Conservation (phyloP, 2,888 invertebrate genomes). For the Gymnosoma rotundatum region DNA sequence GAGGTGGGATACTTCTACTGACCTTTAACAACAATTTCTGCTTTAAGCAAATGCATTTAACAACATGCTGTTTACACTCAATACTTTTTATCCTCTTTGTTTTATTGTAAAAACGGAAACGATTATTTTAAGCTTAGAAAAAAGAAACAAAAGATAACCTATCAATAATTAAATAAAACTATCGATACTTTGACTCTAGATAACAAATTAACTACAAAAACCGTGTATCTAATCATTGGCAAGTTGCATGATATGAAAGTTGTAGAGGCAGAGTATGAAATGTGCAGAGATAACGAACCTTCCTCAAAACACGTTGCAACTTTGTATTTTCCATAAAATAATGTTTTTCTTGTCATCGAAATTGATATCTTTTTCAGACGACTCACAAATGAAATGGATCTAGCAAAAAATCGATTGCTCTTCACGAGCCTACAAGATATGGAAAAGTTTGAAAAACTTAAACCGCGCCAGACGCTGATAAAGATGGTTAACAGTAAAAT, state of each 20-base stretch:
- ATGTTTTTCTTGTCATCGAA: too few species aligned
- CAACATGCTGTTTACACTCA: background rate
- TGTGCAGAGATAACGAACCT: background rate
- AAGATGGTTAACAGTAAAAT: too few species aligned
- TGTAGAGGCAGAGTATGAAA: background rate
- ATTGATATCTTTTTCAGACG: too few species aligned
- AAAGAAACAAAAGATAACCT: conserved; percentile 55
- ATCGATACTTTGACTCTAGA: conserved; percentile 35
- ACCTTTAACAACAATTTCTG: conserved; percentile 78
- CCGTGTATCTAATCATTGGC: conserved; percentile 26
- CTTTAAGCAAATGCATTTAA: conserved; percentile 71
- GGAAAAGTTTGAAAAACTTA: too few species aligned
- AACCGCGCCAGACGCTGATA: too few species aligned
- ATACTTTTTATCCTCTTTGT: background rate
- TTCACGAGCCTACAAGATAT: too few species aligned
- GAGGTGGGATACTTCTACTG: conserved; percentile 73
- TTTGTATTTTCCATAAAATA: background rate
- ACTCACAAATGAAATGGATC: too few species aligned
- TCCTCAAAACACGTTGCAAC: background rate
- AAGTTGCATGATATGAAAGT: conserved; percentile 11
- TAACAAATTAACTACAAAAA: conserved; percentile 28
- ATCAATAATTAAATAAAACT: conserved; percentile 54
- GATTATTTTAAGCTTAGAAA: conserved; percentile 4
- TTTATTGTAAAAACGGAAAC: conserved; percentile 11
- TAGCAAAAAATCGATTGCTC: too few species aligned